Percentiles rank a stretch among this genome's conserved stretches.
phyloP scores from a whole-genome alignment of 92 coral and sea anemone species.

The Heteractis magnifica region DNA sequence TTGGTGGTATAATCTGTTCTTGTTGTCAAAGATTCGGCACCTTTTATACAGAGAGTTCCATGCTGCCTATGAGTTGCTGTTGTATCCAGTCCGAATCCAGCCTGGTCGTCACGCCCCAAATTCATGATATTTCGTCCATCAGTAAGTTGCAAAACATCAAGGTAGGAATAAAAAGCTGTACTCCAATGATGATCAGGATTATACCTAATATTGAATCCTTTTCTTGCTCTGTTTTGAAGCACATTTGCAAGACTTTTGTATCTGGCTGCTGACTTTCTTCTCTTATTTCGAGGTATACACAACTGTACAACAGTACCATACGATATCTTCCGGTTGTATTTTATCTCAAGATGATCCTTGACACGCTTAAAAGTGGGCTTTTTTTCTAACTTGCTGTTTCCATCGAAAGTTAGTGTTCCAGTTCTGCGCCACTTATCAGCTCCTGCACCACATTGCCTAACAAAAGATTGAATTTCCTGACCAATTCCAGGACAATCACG shows the following conservation, averaged over 20 bases:
- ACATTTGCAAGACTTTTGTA: conserved; percentile 49
- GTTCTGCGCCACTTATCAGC: conserved; percentile 60
- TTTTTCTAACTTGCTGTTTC: conserved; percentile 47
- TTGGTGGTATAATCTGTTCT: conserved; percentile 52
- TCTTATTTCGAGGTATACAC: conserved; percentile 54
- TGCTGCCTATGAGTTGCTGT: conserved; percentile 48
- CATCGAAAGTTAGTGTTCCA: conserved; percentile 53
- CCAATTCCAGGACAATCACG: too few species aligned
- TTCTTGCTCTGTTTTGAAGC: conserved; percentile 43
- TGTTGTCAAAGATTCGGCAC: conserved; percentile 53
- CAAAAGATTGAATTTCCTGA: conserved; percentile 39
- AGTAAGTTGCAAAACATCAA: conserved; percentile 42
- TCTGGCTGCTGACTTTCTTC: conserved; percentile 43
- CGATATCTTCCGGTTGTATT: conserved; percentile 39
- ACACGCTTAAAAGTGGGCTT: conserved; percentile 58
- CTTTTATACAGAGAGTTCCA: conserved; percentile 33
- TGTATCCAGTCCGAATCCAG: conserved; percentile 63
- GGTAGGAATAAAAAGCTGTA: conserved; percentile 48
- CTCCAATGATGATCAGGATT: conserved; percentile 63
- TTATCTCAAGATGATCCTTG: conserved; percentile 56
- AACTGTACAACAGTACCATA: conserved; percentile 66
- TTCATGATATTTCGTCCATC: conserved; percentile 57
- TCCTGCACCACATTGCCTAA: conserved; percentile 37
- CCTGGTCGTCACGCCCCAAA: conserved; percentile 63
- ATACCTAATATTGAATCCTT: conserved; percentile 48